Evolutionary conservation across 2,113 vertebrate genomes (phyloP), one percentile per base, ranked within the genome.

Genomic region (Athene noctua): DNA sequence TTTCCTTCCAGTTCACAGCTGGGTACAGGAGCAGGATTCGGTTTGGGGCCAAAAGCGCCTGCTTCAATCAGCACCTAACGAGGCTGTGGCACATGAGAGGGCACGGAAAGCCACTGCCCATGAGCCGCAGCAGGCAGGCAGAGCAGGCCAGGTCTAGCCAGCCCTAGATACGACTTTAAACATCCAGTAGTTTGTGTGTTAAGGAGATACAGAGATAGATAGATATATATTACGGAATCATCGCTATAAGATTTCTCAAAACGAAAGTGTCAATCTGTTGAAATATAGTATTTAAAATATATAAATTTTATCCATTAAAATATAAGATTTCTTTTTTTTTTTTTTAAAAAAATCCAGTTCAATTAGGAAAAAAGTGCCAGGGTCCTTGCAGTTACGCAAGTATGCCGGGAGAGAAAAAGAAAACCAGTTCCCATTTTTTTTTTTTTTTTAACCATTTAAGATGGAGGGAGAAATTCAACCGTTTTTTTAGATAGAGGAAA

Each of bases 251-350:
- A 62, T 80, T 94, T 97, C 90, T 97, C 95, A 77, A 94, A 97
- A 96, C 23, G 10, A 95, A 97, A 96, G 95, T 86, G 96, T 97
- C 78, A 5, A 83, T 96, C 95, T 94, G 95, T 96, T 89, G 92
- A 96, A 95, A 96, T 97, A 96, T 70, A 96, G 92, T 93, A 98
- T 96, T 98, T 97, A 97, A 98, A 98, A 98, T 97, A 98, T 98
- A 98, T 96, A 97, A 96, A 88, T 86, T 97, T 98, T 97, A 96
- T 97, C 97, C 97, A 97, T 97, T 98, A 98, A 98, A 98, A 98
- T 97, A 98, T 95, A 98, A 92, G 72, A 87, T 92, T 91, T 95
- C 47, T 82, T 94, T 92, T 86, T 30, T 73, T 65, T 29, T 47
- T 12, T 10, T 36, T 21, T 14, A 62, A 87, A 54, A 82, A 91